These are phyloP conservation scores for Bellardia bayeri DNA, from an alignment of 2,888 invertebrate genomes.

Conservation along the genomic window DNA sequence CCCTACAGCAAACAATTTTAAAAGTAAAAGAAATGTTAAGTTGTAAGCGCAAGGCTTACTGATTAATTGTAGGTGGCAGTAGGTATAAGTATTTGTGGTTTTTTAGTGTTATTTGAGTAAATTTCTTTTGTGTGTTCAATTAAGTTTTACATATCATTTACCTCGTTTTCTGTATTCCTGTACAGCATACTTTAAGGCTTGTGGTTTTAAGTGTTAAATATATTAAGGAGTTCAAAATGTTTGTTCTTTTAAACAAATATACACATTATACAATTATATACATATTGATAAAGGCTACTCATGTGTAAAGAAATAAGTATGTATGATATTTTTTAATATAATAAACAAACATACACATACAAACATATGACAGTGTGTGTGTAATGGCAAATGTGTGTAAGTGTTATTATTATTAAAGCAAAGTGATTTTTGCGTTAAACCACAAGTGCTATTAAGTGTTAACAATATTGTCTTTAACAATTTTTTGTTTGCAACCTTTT, in stretches of 20 bases:
- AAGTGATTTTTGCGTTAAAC: slow-evolving; percentile 72
- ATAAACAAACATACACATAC: neutral
- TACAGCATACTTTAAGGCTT: slow-evolving; percentile 65
- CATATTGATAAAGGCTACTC: slow-evolving; percentile 3
- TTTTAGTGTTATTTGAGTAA: slow-evolving; percentile 7
- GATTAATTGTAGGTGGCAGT: neutral
- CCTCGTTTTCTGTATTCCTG: slow-evolving; percentile 39
- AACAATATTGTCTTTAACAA: slow-evolving; percentile 67
- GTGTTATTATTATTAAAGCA: slow-evolving; percentile 64
- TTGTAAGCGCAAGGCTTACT: neutral
- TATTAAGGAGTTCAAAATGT: neutral
- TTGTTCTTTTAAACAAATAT: neutral
- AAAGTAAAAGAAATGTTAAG: neutral
- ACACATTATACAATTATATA: neutral
- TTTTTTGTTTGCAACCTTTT: neutral
- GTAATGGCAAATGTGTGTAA: neutral
- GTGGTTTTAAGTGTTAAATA: slow-evolving; percentile 59
- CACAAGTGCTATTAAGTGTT: slow-evolving; percentile 73
- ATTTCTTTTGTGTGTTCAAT: slow-evolving; percentile 51
- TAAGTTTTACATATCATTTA: slow-evolving; percentile 60
- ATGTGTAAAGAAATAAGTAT: neutral
- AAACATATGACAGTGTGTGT: neutral
- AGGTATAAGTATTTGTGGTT: neutral
- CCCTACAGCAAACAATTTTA: neutral
- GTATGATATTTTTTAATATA: neutral